These are phyloP conservation scores for Nothobranchius furzeri DNA, from an alignment of 2,113 vertebrate species.

Conservation along the genomic window DNA sequence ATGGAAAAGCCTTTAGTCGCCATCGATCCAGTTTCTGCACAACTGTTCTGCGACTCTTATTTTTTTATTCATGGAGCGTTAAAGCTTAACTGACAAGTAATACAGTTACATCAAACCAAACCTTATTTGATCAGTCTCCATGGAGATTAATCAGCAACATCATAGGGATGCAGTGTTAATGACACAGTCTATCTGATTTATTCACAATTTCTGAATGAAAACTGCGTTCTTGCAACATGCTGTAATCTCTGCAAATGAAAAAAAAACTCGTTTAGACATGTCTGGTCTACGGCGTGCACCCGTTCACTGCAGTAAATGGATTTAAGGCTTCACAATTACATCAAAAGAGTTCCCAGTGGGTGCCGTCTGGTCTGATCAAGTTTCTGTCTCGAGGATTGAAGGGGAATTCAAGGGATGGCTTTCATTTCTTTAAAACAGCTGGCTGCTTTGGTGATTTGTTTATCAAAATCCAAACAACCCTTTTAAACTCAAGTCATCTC, in stretches of 20 bases:
- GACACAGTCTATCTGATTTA: too few relatives aligned
- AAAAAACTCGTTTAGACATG: neutral
- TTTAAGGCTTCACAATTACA: slow-evolving; percentile 21
- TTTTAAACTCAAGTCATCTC: slow-evolving; percentile 2
- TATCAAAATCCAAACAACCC: neutral
- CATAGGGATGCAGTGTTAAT: neutral
- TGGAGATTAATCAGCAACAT: neutral
- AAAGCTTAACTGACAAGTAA: slow-evolving; percentile 25
- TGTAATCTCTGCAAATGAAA: slow-evolving; percentile 1
- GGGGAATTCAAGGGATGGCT: slow-evolving; percentile 5
- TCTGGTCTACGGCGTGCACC: neutral
- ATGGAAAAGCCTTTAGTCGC: neutral
- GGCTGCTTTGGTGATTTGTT: slow-evolving; percentile 18
- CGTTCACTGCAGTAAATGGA: slow-evolving; percentile 14
- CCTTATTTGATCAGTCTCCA: slow-evolving; percentile 37
- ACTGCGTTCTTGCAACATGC: too few relatives aligned
- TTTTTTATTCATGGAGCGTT: slow-evolving; percentile 40
- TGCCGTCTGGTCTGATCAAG: neutral
- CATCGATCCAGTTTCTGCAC: slow-evolving; percentile 47
- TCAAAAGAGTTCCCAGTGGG: neutral
- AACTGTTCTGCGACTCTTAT: neutral
- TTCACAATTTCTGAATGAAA: too few relatives aligned
- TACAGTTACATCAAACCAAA: slow-evolving; percentile 35
- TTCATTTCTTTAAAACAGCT: slow-evolving; percentile 1
- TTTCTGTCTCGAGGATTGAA: slow-evolving; percentile 17